phyloP scores from a whole-genome alignment of 2,113 vertebrate species.

The Colaptes auratus region DNA sequence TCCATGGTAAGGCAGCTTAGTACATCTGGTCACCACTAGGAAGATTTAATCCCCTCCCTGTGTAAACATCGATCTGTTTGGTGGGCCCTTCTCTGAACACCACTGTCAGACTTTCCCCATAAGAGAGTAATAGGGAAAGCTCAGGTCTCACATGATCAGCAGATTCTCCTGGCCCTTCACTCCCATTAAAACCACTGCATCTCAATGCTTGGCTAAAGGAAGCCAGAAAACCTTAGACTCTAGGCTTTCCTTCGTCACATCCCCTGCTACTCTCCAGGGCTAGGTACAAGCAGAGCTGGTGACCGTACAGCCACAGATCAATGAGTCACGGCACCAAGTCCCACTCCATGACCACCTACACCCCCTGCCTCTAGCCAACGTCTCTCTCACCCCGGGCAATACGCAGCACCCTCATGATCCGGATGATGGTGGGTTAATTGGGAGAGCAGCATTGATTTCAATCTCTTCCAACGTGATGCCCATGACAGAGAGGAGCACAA shows the following conservation, averaged over 20 bases:
- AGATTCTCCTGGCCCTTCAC: neutral
- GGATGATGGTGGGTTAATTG: constrained; percentile 98
- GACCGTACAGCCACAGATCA: neutral
- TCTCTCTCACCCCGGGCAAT: constrained; percentile 88
- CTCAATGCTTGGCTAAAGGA: neutral
- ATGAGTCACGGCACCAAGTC: neutral
- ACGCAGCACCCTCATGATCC: constrained; percentile 96
- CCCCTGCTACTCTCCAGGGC: neutral
- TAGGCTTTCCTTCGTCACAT: neutral
- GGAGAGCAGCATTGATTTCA: constrained; percentile 93
- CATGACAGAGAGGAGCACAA: constrained; percentile 95
- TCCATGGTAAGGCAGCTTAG: neutral
- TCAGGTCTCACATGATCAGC: neutral
- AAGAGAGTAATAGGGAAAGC: neutral
- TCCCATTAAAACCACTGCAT: neutral
- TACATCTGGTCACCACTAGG: neutral
- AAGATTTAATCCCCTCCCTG: neutral
- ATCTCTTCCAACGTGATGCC: constrained; percentile 97
- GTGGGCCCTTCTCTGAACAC: neutral
- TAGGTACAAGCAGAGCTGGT: fast-evolving
- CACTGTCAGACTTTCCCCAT: neutral
- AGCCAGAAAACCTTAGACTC: neutral
- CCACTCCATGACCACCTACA: neutral
- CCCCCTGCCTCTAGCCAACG: neutral
- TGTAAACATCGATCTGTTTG: neutral